Percentiles rank a stretch among this genome's conserved stretches.
These are phyloP conservation scores for Eugnorisma glareosa DNA, from an alignment of 2,888 invertebrate species.

Conservation along the genomic window DNA sequence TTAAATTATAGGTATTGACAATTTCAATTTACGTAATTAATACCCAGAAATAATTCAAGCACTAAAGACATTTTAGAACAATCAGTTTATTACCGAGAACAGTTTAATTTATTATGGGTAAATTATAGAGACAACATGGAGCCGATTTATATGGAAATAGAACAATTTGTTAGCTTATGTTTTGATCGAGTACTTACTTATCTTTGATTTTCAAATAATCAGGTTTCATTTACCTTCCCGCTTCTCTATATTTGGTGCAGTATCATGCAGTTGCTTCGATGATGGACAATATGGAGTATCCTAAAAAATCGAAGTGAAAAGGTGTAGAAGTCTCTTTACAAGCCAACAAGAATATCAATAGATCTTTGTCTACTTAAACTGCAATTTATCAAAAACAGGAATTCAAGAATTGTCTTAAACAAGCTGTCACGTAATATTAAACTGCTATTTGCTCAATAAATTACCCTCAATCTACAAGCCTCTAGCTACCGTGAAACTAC, in stretches of 20 bases:
- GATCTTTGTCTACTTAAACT: neutral
- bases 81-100: constrained; percentile 4
- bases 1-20: neutral
- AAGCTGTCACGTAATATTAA: constrained; percentile 21
- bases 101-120: constrained; percentile 22
- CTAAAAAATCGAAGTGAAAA: neutral
- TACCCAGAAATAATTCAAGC: neutral
- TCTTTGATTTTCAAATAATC: neutral
- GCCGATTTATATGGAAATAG: neutral
- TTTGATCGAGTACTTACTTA: neutral
- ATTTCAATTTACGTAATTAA: neutral
- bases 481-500: constrained; percentile 26
- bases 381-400: constrained; percentile 26
- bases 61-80: neutral
- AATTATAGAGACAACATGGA: constrained; percentile 1
- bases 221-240: neutral
- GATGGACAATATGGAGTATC: neutral
- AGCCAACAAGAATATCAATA: neutral
- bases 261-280: neutral
- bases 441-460: constrained; percentile 41
- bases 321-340: neutral
- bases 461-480: constrained; percentile 31
- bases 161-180: neutral
- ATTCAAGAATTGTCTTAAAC: constrained; percentile 8
- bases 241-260: neutral